Conservation (phyloP, 2,113 vertebrate species). For the Toxostoma redivivum region DNA sequence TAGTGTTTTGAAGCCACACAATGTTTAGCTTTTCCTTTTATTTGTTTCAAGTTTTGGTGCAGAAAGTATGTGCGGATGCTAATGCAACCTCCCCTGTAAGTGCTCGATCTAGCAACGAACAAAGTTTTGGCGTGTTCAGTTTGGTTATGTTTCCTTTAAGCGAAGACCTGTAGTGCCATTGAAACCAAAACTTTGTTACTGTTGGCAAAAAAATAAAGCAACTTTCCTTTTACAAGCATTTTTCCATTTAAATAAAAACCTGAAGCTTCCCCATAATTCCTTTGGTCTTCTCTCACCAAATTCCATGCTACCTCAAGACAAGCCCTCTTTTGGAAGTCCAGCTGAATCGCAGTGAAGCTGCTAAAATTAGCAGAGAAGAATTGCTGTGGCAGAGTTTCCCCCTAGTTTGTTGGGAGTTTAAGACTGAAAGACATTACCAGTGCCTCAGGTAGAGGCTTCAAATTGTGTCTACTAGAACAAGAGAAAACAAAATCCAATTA, state of each 20-base stretch:
- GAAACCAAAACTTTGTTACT: slow-evolving; percentile 61
- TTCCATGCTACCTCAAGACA: slow-evolving; percentile 61
- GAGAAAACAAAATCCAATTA: slow-evolving; percentile 58
- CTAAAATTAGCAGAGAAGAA: slow-evolving; percentile 63
- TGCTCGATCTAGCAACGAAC: slow-evolving; percentile 61
- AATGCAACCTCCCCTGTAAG: slow-evolving; percentile 48
- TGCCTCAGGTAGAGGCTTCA: slow-evolving; percentile 46
- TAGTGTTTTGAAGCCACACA: slow-evolving; percentile 64
- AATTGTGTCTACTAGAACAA: slow-evolving; percentile 34
- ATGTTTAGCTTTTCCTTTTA: slow-evolving; percentile 65
- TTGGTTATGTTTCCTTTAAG: slow-evolving; percentile 68
- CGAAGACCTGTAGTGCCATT: slow-evolving; percentile 50
- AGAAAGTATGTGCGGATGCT: slow-evolving; percentile 62
- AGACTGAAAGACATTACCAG: slow-evolving; percentile 64
- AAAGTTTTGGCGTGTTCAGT: slow-evolving; percentile 63
- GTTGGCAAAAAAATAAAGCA: slow-evolving; percentile 69
- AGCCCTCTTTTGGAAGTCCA: slow-evolving; percentile 58
- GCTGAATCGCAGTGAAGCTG: slow-evolving; percentile 61
- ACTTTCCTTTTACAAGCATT: slow-evolving; percentile 63
- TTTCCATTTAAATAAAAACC: slow-evolving; percentile 66
- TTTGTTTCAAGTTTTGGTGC: slow-evolving; percentile 78
- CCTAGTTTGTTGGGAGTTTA: slow-evolving; percentile 34
- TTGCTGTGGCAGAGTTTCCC: slow-evolving; percentile 47
- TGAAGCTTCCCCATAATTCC: slow-evolving; percentile 70
- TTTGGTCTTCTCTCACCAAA: slow-evolving; percentile 77